These are phyloP conservation scores for Diprion similis DNA, from an alignment of 1,140 invertebrate species.

Conservation along the genomic window DNA sequence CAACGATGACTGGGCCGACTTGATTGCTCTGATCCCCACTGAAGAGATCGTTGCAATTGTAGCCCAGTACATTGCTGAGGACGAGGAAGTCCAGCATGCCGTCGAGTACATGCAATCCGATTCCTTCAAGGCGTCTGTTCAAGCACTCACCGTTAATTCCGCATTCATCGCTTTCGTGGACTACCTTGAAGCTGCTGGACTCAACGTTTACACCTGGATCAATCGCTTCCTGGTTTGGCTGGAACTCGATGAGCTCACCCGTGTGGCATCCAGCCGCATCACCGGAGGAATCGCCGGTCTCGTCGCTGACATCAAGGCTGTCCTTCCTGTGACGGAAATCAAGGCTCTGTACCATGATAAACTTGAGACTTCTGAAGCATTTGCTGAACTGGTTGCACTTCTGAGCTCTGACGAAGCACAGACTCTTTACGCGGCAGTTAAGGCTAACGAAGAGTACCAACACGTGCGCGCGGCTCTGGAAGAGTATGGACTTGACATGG, in stretches of 20 bases:
- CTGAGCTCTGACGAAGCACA: slow-evolving; percentile 31
- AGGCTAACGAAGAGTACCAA: slow-evolving; percentile 26
- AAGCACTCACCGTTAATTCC: slow-evolving; percentile 12
- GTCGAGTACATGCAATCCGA: slow-evolving; percentile 11
- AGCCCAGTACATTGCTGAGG: background rate
- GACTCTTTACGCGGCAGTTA: slow-evolving; percentile 23
- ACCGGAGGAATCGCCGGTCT: slow-evolving; percentile 33
- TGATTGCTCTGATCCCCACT: background rate
- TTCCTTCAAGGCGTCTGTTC: slow-evolving; percentile 10
- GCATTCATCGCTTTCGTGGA: slow-evolving; percentile 18
- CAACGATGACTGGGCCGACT: background rate
- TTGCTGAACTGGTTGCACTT: slow-evolving; percentile 28
- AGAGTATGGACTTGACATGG: slow-evolving; percentile 13
- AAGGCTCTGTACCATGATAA: slow-evolving; percentile 39
- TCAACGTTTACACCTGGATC: slow-evolving; percentile 16
- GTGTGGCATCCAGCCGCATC: slow-evolving; percentile 6
- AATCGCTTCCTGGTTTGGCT: no score
- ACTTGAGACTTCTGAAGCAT: slow-evolving; percentile 29
- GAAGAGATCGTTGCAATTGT: background rate
- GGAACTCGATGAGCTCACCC: background rate
- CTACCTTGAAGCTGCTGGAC: slow-evolving; percentile 16
- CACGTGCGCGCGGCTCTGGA: slow-evolving; percentile 16
- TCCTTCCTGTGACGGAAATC: slow-evolving; percentile 39
- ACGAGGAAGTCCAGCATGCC: slow-evolving; percentile 20
- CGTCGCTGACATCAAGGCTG: slow-evolving; percentile 19